Conservation (phyloP, 2,113 vertebrate genomes). For the Chiloscyllium plagiosum region DNA sequence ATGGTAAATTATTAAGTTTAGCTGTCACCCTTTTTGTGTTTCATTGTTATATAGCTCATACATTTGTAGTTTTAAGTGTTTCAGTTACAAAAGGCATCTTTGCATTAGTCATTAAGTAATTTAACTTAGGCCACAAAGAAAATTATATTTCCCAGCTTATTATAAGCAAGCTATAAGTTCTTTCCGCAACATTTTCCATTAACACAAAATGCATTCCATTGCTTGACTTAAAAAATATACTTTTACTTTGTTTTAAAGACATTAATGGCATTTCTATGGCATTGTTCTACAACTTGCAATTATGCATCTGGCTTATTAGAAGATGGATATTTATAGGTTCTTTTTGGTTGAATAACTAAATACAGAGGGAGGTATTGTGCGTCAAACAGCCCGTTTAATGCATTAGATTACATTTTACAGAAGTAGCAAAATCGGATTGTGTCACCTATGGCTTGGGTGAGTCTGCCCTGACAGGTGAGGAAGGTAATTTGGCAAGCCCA, state of each 20-base stretch:
- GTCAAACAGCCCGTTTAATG: slow-evolving; percentile 5
- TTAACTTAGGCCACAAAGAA: not conserved
- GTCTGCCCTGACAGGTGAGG: not conserved
- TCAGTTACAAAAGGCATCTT: not conserved
- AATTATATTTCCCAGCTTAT: not conserved
- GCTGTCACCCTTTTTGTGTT: not conserved
- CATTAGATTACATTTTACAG: not conserved
- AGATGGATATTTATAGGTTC: not conserved
- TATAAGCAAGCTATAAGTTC: not conserved
- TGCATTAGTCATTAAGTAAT: not conserved
- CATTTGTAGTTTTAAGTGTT: not conserved
- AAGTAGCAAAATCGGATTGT: not conserved
- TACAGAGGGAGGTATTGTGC: slow-evolving; percentile 27
- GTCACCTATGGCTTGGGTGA: not conserved
- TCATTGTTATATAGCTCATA: not conserved
- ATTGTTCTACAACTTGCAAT: slow-evolving; percentile 30
- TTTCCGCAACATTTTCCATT: slow-evolving; percentile 1
- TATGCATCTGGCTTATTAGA: slow-evolving; percentile 23
- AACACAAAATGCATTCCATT: not conserved
- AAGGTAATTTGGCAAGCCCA: slow-evolving; percentile 9
- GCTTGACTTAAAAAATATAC: not conserved
- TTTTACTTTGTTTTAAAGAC: not conserved
- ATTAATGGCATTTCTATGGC: slow-evolving; percentile 6
- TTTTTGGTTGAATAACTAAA: slow-evolving; percentile 34
- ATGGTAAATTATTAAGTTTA: slow-evolving; percentile 26